Percentiles rank a stretch among this genome's conserved stretches.
Evolutionary conservation across 2,888 invertebrate genomes (phyloP).

Genomic region (Drosophila pseudotakahashii): DNA sequence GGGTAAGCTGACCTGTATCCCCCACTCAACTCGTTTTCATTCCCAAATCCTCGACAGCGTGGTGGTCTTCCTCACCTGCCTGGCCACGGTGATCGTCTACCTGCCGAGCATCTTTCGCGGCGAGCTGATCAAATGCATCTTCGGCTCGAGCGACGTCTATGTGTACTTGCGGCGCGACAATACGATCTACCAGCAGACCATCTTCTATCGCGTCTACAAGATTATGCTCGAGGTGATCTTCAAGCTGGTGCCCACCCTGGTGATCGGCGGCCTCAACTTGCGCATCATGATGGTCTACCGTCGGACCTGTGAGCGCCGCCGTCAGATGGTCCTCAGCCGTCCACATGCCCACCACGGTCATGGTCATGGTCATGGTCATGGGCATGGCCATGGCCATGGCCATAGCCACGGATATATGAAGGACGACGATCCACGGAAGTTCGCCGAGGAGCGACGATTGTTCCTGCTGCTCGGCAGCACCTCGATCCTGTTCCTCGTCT

Average conservation of each 20-base stretch:
- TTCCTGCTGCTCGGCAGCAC: slow-evolving; percentile 88
- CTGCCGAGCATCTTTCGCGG: slow-evolving; percentile 89
- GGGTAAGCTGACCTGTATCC: slow-evolving; percentile 80
- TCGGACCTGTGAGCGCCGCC: slow-evolving; percentile 87
- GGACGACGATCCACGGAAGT: slow-evolving; percentile 88
- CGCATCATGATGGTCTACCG: slow-evolving; percentile 89
- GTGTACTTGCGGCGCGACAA: slow-evolving; percentile 87
- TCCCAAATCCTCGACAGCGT: slow-evolving; percentile 75
- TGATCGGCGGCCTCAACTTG: slow-evolving; percentile 88
- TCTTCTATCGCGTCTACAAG: slow-evolving; percentile 87
- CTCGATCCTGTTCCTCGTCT: slow-evolving; percentile 88
- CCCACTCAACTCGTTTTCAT: background rate
- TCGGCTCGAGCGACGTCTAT: slow-evolving; percentile 85
- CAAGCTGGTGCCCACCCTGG: slow-evolving; percentile 88
- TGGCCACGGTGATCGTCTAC: slow-evolving; percentile 88
- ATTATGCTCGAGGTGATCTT: slow-evolving; percentile 88
- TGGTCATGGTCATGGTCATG: slow-evolving; percentile 12
- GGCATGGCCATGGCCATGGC: slow-evolving; percentile 21
- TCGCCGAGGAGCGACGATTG: slow-evolving; percentile 88
- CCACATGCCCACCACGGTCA: slow-evolving; percentile 13
- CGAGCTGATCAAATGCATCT: slow-evolving; percentile 86
- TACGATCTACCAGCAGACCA: slow-evolving; percentile 85
- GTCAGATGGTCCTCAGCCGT: slow-evolving; percentile 88
- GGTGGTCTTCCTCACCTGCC: slow-evolving; percentile 87
- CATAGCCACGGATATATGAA: slow-evolving; percentile 83